phyloP scores from a whole-genome alignment of 2,113 vertebrate genomes.

The Cryptomyrus ogoouensis region DNA sequence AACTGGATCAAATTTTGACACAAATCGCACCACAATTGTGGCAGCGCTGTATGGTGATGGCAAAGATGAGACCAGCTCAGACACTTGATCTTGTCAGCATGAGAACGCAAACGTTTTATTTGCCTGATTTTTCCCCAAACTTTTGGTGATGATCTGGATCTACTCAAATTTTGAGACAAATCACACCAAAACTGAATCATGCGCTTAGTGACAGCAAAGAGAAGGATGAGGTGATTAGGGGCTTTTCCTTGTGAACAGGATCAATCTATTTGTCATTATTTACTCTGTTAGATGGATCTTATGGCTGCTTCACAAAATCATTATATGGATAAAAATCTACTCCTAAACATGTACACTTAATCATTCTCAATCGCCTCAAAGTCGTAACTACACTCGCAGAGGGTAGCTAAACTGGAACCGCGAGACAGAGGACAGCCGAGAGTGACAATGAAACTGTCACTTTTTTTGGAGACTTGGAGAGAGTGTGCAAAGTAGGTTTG shows the following conservation, averaged over 20 bases:
- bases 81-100: too few species aligned
- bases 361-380: background rate
- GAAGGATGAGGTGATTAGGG: background rate
- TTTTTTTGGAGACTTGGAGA: too few species aligned
- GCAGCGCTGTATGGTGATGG: too few species aligned
- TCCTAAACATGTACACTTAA: background rate
- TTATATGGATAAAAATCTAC: background rate
- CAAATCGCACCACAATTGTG: too few species aligned
- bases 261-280: background rate
- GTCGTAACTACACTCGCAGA: background rate
- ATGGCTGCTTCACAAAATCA: background rate
- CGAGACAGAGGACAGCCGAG: background rate
- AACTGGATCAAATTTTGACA: too few species aligned
- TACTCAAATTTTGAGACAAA: background rate
- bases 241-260: background rate
- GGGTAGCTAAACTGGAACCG: background rate
- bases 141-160: background rate
- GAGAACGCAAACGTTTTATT: too few species aligned
- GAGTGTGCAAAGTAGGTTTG: too few species aligned
- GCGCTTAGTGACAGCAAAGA: background rate
- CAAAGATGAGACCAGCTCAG: too few species aligned
- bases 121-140: too few species aligned
- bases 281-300: background rate
- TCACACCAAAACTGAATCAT: background rate
- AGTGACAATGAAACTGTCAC: background rate